A percentile compares a stretch with the other conserved stretches of the same genome.
phyloP scores from a whole-genome alignment of 2,113 vertebrate species.

The Tamias sibiricus region DNA sequence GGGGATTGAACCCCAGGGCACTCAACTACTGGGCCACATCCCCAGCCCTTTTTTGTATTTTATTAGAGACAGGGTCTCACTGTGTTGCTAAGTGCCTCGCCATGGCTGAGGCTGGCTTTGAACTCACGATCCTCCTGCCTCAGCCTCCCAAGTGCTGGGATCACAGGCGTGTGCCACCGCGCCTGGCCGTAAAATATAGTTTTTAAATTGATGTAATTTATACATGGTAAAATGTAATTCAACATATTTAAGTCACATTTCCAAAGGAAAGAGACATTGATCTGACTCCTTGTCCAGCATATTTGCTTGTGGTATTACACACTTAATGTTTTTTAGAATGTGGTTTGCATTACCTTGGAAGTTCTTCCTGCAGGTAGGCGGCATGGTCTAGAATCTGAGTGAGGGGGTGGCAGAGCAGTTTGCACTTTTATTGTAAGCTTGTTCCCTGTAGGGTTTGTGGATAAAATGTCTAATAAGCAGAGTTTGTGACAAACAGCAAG shows the following conservation, averaged over 20 bases:
- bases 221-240: not conserved
- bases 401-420: not conserved
- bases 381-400: not conserved
- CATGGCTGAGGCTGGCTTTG: no score
- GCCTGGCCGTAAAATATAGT: not conserved
- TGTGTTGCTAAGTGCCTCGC: no score
- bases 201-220: not conserved
- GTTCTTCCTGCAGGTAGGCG: not conserved
- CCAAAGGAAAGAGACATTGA: not conserved
- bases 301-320: not conserved
- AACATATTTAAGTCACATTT: not conserved
- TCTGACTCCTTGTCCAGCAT: not conserved
- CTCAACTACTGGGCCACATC: no score
- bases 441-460: not conserved
- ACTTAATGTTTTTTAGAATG: not conserved
- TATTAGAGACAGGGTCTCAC: no score
- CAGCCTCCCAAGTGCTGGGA: no score
- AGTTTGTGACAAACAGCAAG: not conserved
- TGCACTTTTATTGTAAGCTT: not conserved
- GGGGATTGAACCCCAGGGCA: no score
- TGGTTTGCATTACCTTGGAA: not conserved
- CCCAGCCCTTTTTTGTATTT: no score
- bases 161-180: no score
- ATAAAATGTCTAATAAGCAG: not conserved
- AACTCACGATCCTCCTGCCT: no score